phyloP scores from a whole-genome alignment of 2,113 vertebrate genomes.

The Ursus arctos region DNA sequence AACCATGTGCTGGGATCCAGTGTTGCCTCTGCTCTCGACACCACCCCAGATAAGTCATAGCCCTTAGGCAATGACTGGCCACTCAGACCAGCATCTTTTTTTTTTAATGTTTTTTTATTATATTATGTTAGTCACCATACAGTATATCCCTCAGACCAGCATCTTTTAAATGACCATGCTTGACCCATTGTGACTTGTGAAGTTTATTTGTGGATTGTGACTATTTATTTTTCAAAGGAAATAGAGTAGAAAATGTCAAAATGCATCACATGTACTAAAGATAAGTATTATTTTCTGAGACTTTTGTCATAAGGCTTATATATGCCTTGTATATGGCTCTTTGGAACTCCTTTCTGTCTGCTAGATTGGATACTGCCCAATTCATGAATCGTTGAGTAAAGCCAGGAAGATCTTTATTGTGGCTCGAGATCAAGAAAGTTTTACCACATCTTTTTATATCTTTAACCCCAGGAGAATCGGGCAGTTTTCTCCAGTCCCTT shows the following conservation, averaged over 20 bases:
- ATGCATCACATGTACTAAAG: neutral
- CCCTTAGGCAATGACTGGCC: neutral
- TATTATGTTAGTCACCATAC: no score
- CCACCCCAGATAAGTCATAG: neutral
- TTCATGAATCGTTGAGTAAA: neutral
- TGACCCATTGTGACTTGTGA: neutral
- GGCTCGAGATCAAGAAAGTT: neutral
- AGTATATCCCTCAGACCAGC: neutral
- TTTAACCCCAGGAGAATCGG: neutral
- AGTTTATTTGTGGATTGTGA: neutral
- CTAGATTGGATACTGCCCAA: neutral
- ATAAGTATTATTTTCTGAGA: neutral
- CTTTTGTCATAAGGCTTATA: neutral
- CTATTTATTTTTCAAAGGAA: neutral
- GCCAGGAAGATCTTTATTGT: neutral
- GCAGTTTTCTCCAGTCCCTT: neutral
- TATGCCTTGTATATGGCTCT: neutral
- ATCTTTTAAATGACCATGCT: neutral
- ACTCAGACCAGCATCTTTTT: neutral
- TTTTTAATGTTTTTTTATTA: no score
- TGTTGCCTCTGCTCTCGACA: neutral
- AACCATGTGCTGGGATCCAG: neutral
- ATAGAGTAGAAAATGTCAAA: neutral
- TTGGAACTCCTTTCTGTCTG: neutral
- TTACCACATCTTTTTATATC: neutral